phyloP scores from a whole-genome alignment of 1,140 invertebrate species.

The Brevipalpus yothersi region DNA sequence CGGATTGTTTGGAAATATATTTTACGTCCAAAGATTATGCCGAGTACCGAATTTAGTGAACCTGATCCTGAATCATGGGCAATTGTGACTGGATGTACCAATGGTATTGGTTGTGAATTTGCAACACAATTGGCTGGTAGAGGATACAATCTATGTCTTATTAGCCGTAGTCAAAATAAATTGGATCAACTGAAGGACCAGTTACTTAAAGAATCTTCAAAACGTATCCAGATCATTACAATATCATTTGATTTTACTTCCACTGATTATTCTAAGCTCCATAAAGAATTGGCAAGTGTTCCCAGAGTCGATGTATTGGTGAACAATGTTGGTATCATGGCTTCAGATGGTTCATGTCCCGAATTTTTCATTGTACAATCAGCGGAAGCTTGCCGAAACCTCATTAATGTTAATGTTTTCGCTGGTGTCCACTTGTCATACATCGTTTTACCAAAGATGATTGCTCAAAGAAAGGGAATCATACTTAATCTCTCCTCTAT shows the following conservation, averaged over 20 bases:
- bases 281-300: not conserved
- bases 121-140: conserved; percentile 49
- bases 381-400: conserved; percentile 2
- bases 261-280: conserved; percentile 4
- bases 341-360: conserved; percentile 7
- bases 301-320: conserved; percentile 19
- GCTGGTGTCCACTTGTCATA: conserved; percentile 36
- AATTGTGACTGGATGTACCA: conserved; percentile 67
- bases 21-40: conserved; percentile 17
- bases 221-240: conserved; percentile 1
- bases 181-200: conserved; percentile 40
- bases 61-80: conserved; percentile 5
- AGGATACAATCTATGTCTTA: conserved; percentile 55
- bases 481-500: conserved; percentile 79
- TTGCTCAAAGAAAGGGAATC: conserved; percentile 50
- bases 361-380: conserved; percentile 8
- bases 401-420: conserved; percentile 10
- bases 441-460: conserved; percentile 67
- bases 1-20: conserved; percentile 10
- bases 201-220: conserved; percentile 23
- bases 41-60: conserved; percentile 16
- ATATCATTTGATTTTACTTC: conserved; percentile 8
- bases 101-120: conserved; percentile 77
- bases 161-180: conserved; percentile 51
- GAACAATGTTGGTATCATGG: conserved; percentile 11